Evolutionary conservation across 2,888 invertebrate genomes (phyloP).

Genomic region (Metopia argyrocephala): DNA sequence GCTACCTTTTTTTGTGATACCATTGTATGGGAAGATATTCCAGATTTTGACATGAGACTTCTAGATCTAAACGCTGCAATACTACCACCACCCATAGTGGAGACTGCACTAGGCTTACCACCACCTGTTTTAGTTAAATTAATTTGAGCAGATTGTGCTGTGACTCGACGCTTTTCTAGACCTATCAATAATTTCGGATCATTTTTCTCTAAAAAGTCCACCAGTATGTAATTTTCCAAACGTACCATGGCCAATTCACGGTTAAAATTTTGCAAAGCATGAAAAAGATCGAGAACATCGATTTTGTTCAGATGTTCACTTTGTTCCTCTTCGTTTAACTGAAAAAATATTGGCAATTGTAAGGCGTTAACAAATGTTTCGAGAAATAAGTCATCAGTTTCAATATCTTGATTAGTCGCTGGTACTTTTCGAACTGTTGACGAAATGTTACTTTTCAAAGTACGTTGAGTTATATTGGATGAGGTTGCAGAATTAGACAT

Average conservation of each 20-base stretch:
- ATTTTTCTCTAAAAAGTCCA: constrained; percentile 75
- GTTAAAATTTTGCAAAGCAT: constrained; percentile 69
- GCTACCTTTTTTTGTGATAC: constrained; percentile 59
- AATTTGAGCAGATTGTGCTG: constrained; percentile 28
- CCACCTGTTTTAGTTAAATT: constrained; percentile 24
- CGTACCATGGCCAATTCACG: constrained; percentile 69
- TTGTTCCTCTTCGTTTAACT: constrained; percentile 65
- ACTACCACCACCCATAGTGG: constrained; percentile 16
- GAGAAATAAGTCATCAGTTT: constrained; percentile 67
- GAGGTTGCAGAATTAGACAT: constrained; percentile 38
- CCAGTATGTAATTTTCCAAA: constrained; percentile 74
- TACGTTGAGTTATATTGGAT: constrained; percentile 5
- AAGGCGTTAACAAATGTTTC: constrained; percentile 66
- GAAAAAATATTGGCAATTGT: constrained; percentile 65
- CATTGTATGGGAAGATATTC: constrained; percentile 53
- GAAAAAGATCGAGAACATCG: constrained; percentile 73
- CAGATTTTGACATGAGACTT: constrained; percentile 63
- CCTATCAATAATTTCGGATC: constrained; percentile 75
- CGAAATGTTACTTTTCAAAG: not conserved
- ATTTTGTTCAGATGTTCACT: constrained; percentile 59
- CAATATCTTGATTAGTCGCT: not conserved
- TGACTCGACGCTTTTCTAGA: constrained; percentile 69
- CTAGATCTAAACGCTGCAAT: constrained; percentile 64
- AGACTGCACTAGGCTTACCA: not conserved
- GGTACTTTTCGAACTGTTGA: not conserved